A percentile compares a stretch with the other conserved stretches of the same genome.
phyloP scores from a whole-genome alignment of 1,140 invertebrate genomes.

The Tetragonula clypearis region DNA sequence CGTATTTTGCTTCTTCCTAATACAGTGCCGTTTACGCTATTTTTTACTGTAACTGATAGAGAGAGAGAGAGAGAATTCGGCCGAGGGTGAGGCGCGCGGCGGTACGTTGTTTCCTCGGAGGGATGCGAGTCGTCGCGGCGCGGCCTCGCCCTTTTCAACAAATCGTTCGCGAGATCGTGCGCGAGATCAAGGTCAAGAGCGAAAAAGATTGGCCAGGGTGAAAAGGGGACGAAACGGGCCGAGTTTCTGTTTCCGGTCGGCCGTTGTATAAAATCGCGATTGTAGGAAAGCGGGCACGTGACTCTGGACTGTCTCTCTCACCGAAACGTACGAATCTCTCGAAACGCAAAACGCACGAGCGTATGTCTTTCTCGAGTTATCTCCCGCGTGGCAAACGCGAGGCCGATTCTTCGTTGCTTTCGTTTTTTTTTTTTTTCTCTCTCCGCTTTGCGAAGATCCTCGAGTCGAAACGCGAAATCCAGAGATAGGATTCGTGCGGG shows the following conservation, averaged over 20 bases:
- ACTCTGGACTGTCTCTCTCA: slow-evolving; percentile 34
- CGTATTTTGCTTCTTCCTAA: slow-evolving; percentile 83
- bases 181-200: neutral
- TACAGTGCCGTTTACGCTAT: slow-evolving; percentile 83
- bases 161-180: slow-evolving; percentile 20
- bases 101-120: neutral
- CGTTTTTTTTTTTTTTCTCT: too few species aligned
- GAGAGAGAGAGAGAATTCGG: slow-evolving; percentile 54
- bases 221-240: slow-evolving; percentile 1
- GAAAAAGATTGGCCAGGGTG: neutral
- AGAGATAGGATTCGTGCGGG: too few species aligned
- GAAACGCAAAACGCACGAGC: too few species aligned
- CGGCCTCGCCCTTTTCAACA: slow-evolving; percentile 44
- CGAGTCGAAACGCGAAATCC: too few species aligned
- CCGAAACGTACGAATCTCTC: neutral
- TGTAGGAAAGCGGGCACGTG: slow-evolving; percentile 15
- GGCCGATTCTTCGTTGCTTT: too few species aligned
- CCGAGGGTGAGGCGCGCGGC: slow-evolving; percentile 43
- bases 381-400: too few species aligned
- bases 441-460: too few species aligned
- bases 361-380: too few species aligned
- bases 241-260: slow-evolving; percentile 10
- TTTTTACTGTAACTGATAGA: slow-evolving; percentile 81
- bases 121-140: slow-evolving; percentile 1
- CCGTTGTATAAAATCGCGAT: neutral